These are phyloP conservation scores for Blastobasis adustella DNA, from an alignment of 2,888 invertebrate species.

Conservation along the genomic window DNA sequence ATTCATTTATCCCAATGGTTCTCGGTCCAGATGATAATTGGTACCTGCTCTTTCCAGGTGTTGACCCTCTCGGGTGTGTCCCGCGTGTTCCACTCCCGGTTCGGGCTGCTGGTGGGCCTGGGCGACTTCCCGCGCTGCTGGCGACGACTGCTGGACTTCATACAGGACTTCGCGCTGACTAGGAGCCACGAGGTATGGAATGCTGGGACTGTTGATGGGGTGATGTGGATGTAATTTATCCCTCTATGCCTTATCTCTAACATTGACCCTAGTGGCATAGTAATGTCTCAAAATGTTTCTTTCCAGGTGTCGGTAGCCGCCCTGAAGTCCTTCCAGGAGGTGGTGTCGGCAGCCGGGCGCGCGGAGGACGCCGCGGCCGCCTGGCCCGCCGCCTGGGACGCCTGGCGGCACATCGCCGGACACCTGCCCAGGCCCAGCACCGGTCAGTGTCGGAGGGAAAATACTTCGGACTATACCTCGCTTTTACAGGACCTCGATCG, in stretches of 20 bases:
- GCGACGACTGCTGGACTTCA: conserved; percentile 94
- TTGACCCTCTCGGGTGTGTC: conserved; percentile 93
- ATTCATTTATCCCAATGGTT: too few species aligned
- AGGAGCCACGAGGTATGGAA: conserved; percentile 90
- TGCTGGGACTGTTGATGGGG: too few species aligned
- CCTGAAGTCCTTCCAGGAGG: conserved; percentile 97
- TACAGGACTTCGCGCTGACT: conserved; percentile 93
- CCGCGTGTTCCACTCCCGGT: conserved; percentile 93
- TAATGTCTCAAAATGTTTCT: neutral
- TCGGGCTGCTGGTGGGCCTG: conserved; percentile 85
- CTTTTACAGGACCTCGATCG: too few species aligned
- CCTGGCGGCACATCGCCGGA: conserved; percentile 91
- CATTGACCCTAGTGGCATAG: too few species aligned
- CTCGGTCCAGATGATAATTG: neutral
- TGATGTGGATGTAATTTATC: too few species aligned
- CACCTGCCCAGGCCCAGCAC: conserved; percentile 21
- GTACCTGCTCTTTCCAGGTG: conserved; percentile 66
- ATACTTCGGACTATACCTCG: too few species aligned
- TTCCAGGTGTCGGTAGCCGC: conserved; percentile 90
- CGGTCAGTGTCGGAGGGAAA: conserved; percentile 12
- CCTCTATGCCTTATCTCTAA: too few species aligned
- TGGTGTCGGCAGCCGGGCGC: conserved; percentile 85
- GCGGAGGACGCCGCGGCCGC: conserved; percentile 82
- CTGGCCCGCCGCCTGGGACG: conserved; percentile 90
- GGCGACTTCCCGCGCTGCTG: conserved; percentile 96